These are phyloP conservation scores for Melospiza georgiana DNA, from an alignment of 2,113 vertebrate genomes.

Conservation along the genomic window DNA sequence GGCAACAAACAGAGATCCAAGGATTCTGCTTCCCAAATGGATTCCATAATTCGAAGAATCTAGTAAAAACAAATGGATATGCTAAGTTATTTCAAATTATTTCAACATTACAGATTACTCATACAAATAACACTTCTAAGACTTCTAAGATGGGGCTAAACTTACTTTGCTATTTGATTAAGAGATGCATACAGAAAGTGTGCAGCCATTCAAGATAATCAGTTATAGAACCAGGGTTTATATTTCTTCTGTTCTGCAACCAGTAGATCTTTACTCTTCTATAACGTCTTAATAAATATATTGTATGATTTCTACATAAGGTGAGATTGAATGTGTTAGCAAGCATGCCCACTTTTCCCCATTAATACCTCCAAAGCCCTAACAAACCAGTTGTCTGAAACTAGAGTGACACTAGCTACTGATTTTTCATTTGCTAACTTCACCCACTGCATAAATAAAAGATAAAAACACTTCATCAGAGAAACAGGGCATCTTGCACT, in stretches of 20 bases:
- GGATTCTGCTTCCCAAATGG: slow-evolving; percentile 96
- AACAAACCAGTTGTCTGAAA: neutral
- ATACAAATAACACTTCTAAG: neutral
- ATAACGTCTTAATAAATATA: neutral
- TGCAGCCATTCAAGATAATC: neutral
- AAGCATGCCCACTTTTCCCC: neutral
- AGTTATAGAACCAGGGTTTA: neutral
- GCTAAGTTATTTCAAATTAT: neutral
- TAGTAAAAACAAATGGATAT: slow-evolving; percentile 52
- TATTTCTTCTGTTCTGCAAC: neutral
- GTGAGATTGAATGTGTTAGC: neutral
- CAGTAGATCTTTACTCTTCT: neutral
- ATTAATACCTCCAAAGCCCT: neutral
- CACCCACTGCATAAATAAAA: neutral
- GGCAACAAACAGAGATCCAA: slow-evolving; percentile 93
- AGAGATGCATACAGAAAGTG: neutral
- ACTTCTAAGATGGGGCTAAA: neutral
- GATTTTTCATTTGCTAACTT: neutral
- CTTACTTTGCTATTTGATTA: neutral
- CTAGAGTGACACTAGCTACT: neutral
- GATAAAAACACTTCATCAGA: neutral
- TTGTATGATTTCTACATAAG: neutral
- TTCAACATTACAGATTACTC: neutral
- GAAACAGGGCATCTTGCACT: neutral
- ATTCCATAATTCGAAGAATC: slow-evolving; percentile 98